phyloP scores from a whole-genome alignment of 2,113 vertebrate genomes.

The Corvus moneduloides region DNA sequence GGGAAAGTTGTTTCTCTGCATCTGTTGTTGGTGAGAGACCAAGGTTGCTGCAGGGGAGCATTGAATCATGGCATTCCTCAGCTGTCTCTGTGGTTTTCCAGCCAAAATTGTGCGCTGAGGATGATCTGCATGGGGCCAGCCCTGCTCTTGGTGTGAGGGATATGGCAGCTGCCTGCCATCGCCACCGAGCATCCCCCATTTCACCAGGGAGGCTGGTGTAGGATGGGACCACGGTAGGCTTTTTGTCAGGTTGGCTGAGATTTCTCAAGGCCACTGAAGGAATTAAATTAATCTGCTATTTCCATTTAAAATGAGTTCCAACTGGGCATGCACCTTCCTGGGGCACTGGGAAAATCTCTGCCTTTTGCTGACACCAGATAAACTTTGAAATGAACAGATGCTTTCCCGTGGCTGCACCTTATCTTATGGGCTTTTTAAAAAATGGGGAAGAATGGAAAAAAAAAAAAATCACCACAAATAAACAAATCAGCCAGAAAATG shows the following conservation, averaged over 20 bases:
- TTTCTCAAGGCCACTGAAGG: background rate
- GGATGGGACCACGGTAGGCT: background rate
- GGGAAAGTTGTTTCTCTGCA: background rate
- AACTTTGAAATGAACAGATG: background rate
- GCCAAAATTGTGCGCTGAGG: background rate
- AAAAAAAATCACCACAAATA: background rate
- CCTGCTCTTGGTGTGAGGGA: background rate
- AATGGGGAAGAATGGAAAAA: rapidly evolving
- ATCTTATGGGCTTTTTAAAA: background rate
- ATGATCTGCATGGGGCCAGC: background rate
- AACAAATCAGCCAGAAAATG: background rate
- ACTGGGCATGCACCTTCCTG: background rate
- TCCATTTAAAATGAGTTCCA: background rate
- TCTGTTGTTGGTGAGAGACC: background rate
- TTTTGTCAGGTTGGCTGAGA: background rate
- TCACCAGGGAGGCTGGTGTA: rapidly evolving
- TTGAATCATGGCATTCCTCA: background rate
- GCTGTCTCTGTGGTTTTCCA: background rate
- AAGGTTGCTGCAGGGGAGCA: background rate
- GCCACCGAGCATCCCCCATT: rapidly evolving
- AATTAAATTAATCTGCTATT: slow-evolving; percentile 1
- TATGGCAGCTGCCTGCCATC: background rate
- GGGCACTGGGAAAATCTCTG: background rate
- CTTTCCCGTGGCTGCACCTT: background rate
- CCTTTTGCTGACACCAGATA: background rate